Conservation (phyloP, 2,113 vertebrate species). For the Saccopteryx leptura region DNA sequence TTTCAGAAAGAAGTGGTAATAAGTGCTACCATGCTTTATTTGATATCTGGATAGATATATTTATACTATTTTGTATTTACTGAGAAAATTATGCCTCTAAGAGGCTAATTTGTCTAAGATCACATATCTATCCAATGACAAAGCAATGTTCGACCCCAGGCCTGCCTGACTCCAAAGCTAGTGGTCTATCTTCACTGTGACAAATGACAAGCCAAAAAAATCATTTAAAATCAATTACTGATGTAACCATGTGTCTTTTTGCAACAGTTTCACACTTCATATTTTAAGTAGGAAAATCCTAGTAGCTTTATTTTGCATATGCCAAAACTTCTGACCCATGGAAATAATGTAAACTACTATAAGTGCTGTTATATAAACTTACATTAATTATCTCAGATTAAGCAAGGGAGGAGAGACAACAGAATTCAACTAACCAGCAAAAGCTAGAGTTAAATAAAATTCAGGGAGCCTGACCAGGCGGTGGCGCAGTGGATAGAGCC, state of each 20-base stretch:
- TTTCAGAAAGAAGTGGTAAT: constrained; percentile 4
- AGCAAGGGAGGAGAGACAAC: background rate
- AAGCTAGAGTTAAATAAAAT: background rate
- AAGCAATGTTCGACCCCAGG: background rate
- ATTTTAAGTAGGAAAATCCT: constrained; percentile 32
- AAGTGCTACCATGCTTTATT: background rate
- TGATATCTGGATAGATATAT: background rate
- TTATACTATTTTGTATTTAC: constrained; percentile 3
- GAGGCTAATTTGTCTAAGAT: background rate
- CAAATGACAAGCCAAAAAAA: background rate
- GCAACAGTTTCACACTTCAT: background rate
- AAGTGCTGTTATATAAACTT: constrained; percentile 24
- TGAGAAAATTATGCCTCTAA: constrained; percentile 32
- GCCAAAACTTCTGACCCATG: constrained; percentile 1
- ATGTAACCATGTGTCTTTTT: background rate
- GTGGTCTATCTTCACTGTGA: background rate
- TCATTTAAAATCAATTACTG: constrained; percentile 2
- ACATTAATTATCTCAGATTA: constrained; percentile 50
- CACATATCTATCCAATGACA: background rate
- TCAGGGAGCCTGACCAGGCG: too few relatives aligned
- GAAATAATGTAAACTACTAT: constrained; percentile 28
- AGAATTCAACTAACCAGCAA: constrained; percentile 52
- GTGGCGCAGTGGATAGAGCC: too few relatives aligned
- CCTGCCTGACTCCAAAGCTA: background rate
- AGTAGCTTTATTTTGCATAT: background rate